These are phyloP conservation scores for Rhizomys pruinosus DNA, from an alignment of 2,113 vertebrate species.

Conservation along the genomic window DNA sequence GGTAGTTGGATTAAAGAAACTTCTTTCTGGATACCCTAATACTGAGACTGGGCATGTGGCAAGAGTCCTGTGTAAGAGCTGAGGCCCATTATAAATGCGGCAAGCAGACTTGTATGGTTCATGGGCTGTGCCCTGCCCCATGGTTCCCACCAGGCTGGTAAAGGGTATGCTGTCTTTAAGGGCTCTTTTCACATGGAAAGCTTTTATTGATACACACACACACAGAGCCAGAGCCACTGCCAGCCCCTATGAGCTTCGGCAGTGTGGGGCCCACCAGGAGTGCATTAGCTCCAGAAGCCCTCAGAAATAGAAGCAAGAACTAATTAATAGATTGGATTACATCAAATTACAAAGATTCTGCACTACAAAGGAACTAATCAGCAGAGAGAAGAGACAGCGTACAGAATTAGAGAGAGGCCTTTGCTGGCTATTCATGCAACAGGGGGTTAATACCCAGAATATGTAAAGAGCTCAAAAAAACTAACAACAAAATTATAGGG, in stretches of 20 bases:
- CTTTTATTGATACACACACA: not conserved
- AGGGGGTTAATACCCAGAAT: not conserved
- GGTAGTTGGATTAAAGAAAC: not conserved
- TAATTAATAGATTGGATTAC: slow-evolving; percentile 1
- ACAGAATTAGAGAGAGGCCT: not conserved
- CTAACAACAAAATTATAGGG: not conserved
- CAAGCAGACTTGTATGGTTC: not conserved
- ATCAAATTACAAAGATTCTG: not conserved
- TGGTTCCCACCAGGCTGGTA: not conserved
- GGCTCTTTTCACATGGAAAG: not conserved
- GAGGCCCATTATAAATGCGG: not conserved
- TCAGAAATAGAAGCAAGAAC: slow-evolving; percentile 1
- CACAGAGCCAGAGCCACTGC: not conserved
- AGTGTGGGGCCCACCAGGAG: not conserved
- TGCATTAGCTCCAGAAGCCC: not conserved
- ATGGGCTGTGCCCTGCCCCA: not conserved
- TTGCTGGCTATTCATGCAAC: not conserved
- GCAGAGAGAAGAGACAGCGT: not conserved
- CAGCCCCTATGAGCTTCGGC: not conserved
- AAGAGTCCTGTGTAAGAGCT: not conserved
- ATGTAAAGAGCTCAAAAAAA: not conserved
- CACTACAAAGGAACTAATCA: not conserved
- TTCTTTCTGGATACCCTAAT: not conserved
- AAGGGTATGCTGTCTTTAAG: not conserved
- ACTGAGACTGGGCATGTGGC: not conserved